Percentiles rank a stretch among this genome's conserved stretches.
phyloP scores from a whole-genome alignment of 2,797 vertebrate genomes.

The Danio tinwini region DNA sequence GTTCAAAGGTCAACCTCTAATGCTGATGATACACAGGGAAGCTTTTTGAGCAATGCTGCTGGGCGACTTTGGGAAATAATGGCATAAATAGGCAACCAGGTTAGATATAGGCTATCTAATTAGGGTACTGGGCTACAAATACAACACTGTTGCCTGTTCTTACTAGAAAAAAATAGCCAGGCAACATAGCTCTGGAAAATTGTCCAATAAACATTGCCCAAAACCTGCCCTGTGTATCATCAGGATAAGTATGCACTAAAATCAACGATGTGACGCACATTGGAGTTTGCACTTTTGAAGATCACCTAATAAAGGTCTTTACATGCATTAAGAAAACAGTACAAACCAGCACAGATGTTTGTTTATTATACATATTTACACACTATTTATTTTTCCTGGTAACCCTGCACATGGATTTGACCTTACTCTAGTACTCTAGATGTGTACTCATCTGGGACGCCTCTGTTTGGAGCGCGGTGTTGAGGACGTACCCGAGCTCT shows the following conservation, averaged over 20 bases:
- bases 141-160: too few relatives aligned
- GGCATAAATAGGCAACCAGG: too few relatives aligned
- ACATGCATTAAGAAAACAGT: conserved; percentile 11
- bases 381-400: neutral
- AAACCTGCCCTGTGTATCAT: too few relatives aligned
- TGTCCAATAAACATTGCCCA: too few relatives aligned
- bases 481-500: conserved; percentile 86
- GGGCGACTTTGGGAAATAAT: too few relatives aligned
- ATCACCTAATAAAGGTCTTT: neutral
- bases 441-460: conserved; percentile 73
- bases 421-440: neutral
- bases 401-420: neutral
- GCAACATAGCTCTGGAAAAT: too few relatives aligned
- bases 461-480: conserved; percentile 71
- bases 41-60: too few relatives aligned
- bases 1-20: neutral
- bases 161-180: too few relatives aligned
- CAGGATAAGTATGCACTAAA: neutral
- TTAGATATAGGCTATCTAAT: too few relatives aligned
- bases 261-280: neutral
- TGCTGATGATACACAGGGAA: too few relatives aligned
- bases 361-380: conserved; percentile 34
- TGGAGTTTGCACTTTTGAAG: neutral
- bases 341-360: conserved; percentile 9
- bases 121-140: too few relatives aligned